These are phyloP conservation scores for Leptothorax acervorum DNA, from an alignment of 2,888 invertebrate genomes.

Conservation along the genomic window DNA sequence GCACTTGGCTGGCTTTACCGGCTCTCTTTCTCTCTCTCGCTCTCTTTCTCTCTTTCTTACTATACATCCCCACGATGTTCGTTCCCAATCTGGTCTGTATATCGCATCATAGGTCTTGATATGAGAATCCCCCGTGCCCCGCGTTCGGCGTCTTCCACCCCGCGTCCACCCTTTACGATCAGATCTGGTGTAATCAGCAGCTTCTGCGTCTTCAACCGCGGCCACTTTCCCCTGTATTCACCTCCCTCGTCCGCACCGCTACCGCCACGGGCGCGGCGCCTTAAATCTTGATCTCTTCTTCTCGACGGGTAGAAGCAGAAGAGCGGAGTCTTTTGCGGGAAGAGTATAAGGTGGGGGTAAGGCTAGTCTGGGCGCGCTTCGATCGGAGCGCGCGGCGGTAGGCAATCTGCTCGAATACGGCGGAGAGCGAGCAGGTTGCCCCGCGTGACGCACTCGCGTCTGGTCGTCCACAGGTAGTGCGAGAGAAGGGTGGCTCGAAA, in stretches of 20 bases:
- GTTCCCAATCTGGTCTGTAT: constrained; percentile 31
- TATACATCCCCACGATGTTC: constrained; percentile 29
- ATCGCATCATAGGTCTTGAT: constrained; percentile 14
- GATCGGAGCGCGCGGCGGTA: constrained; percentile 82
- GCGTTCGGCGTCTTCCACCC: not conserved
- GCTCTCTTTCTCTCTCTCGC: constrained; percentile 47
- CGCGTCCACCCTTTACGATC: constrained; percentile 41
- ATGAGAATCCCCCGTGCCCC: not conserved
- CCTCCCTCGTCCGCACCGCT: constrained; percentile 9
- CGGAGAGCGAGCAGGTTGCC: constrained; percentile 83
- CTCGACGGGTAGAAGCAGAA: constrained; percentile 56
- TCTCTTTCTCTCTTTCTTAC: constrained; percentile 15
- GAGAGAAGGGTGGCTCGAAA: not conserved
- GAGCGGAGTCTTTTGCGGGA: constrained; percentile 30
- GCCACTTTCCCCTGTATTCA: constrained; percentile 12
- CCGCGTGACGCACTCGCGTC: constrained; percentile 49
- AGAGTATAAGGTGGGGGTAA: constrained; percentile 77
- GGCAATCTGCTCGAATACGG: constrained; percentile 85
- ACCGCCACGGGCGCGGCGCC: constrained; percentile 70
- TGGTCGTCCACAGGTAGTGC: not conserved
- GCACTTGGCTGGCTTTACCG: constrained; percentile 78
- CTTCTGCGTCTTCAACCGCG: constrained; percentile 58
- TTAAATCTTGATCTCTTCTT: constrained; percentile 84
- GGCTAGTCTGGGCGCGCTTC: constrained; percentile 85
- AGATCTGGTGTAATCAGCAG: not conserved